Evolutionary conservation across 1,140 invertebrate genomes (phyloP).

Genomic region (Cydia splendana): DNA sequence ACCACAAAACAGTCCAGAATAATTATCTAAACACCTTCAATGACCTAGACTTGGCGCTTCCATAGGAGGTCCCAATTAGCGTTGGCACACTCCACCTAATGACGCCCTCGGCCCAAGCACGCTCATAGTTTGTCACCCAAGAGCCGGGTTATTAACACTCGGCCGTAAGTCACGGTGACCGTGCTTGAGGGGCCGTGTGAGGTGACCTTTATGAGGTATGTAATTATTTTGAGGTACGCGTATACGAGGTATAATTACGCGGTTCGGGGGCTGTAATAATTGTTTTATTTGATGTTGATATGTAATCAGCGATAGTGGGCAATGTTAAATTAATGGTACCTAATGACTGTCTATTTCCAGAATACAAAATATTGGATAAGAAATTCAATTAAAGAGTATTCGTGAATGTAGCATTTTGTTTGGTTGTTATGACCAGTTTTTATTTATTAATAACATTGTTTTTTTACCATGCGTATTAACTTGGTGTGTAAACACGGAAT

Average conservation of each 20-base stretch:
- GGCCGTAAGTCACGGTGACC: not conserved
- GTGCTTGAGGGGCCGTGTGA: not conserved
- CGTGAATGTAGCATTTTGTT: too few relatives aligned
- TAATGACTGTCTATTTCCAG: too few relatives aligned
- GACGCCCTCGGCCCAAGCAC: constrained; percentile 11
- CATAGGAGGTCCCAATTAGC: constrained; percentile 9
- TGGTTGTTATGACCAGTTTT: too few relatives aligned
- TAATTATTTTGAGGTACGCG: constrained; percentile 2
- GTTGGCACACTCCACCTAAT: not conserved
- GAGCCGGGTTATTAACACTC: constrained; percentile 20
- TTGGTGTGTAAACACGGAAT: too few relatives aligned
- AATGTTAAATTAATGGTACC: too few relatives aligned
- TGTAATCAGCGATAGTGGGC: not conserved
- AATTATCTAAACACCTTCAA: not conserved
- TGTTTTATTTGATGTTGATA: not conserved
- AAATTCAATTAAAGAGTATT: too few relatives aligned
- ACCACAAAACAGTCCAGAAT: not conserved
- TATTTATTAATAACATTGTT: too few relatives aligned
- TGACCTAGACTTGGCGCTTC: not conserved
- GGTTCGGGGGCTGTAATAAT: not conserved
- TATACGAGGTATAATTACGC: not conserved
- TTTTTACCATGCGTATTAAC: too few relatives aligned
- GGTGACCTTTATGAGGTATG: not conserved
- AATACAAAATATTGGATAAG: too few relatives aligned
- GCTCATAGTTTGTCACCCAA: constrained; percentile 19